Evolutionary conservation across 2,888 invertebrate species (phyloP).

Genomic region (Alloplasta piceator): DNA sequence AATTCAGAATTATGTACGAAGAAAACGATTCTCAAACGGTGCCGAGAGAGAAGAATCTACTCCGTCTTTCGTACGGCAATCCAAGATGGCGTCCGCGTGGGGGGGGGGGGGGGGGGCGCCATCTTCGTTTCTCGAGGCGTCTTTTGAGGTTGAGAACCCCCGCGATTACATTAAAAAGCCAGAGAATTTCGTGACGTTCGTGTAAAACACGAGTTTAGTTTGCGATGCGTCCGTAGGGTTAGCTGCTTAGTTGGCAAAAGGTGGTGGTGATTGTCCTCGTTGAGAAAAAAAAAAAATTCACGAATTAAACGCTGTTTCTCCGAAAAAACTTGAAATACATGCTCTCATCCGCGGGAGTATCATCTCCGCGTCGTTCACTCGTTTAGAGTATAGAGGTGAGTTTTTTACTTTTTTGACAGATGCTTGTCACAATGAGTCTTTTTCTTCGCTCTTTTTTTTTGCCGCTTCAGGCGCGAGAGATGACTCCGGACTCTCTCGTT

Average conservation of each 20-base stretch:
- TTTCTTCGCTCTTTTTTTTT: constrained; percentile 28
- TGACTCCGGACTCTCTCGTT: not conserved
- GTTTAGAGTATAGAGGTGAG: constrained; percentile 31
- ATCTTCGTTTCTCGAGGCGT: not conserved
- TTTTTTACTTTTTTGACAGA: constrained; percentile 47
- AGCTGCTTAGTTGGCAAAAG: constrained; percentile 22
- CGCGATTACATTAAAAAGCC: not conserved
- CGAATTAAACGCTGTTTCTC: constrained; percentile 2
- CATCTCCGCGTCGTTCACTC: not conserved
- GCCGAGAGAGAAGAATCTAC: not conserved
- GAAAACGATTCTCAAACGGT: not conserved
- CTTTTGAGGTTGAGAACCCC: not conserved
- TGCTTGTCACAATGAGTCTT: not conserved
- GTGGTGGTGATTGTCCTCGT: constrained; percentile 25
- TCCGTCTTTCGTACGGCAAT: not conserved
- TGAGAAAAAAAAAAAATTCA: constrained; percentile 29
- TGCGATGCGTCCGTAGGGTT: constrained; percentile 46
- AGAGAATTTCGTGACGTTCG: not conserved
- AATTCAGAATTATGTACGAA: not conserved
- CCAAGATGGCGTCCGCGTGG: not conserved
- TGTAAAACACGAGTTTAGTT: constrained; percentile 28
- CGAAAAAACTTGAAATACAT: constrained; percentile 3
- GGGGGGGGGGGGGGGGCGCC: not conserved
- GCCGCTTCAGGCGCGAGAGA: constrained; percentile 7
- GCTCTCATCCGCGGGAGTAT: constrained; percentile 12